Evolutionary conservation across 2,888 invertebrate species (phyloP), one percentile per base, ranked within the genome.

Genomic region (Branchellion lobata): DNA sequence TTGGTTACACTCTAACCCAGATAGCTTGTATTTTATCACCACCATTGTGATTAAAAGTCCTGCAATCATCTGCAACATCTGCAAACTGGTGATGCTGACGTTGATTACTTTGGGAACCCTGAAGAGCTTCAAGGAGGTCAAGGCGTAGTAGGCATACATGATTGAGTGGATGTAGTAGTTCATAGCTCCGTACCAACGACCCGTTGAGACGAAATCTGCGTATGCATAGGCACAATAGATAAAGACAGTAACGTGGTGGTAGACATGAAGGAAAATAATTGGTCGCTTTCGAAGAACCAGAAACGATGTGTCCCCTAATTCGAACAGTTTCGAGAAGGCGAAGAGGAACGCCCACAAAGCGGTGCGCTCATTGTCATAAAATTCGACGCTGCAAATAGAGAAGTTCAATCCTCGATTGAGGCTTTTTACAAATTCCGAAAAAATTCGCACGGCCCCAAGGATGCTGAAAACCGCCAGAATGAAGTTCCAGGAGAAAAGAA

Each of bases 331-430:
- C 82, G 96, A 96, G 83, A 97, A 90, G 61, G 96, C 95, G 89
- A 99, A 99, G 91, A 96, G 92, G 92, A 93, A 94, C 83, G 96
- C 94, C 98, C 98, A 99, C 88, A 96, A 96, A 8, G 96, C 96
- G 83, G 94, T 93, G 85, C 93, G 92, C 88, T 84, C 84, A 79
- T 85, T 3, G 21, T 29, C 81, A 78, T 82, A 85, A 81, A 86
- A 86, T 1, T 85, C 84, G 0, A 85, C 84, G 24, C 94, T 93
- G 90, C 98, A 99, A 84, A 97, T 93, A 80, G 97, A 96, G 90
- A 97, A 94, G 88, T 94, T 94, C 84, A 97, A 90, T 81, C 98
- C 96, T 88, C 95, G 92, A 87, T 94, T 91, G 81, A 97, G 90
- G 79, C 94, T 94, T 87, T 94, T 93, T 79, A 94, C 88, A 85